A percentile compares a stretch with the other conserved stretches of the same genome.
Conservation (phyloP, 2,888 invertebrate species). For the Dione juno region DNA sequence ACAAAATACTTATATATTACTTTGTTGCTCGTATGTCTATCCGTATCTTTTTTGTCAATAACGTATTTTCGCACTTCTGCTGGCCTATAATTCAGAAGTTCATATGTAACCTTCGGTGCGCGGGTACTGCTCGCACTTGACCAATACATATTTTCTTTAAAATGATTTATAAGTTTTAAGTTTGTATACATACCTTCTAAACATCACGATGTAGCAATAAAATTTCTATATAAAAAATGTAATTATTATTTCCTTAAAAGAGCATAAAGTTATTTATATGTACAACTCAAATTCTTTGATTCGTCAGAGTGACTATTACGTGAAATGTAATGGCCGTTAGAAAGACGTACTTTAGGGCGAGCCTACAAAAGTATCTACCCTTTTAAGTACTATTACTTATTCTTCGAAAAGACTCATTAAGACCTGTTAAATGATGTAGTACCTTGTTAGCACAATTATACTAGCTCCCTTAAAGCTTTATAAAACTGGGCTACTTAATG, state of each 20-base stretch:
- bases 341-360: constrained; percentile 5
- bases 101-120: too few species aligned
- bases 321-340: background rate
- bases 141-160: too few species aligned
- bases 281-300: constrained; percentile 9
- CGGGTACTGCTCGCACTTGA: too few species aligned
- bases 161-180: too few species aligned
- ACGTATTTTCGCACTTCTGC: too few species aligned
- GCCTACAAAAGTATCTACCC: constrained; percentile 29
- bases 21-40: too few species aligned
- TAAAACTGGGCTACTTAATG: constrained; percentile 38
- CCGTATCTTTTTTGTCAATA: too few species aligned
- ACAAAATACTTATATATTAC: too few species aligned
- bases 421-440: constrained; percentile 66
- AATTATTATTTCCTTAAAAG: background rate
- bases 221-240: background rate
- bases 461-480: constrained; percentile 56
- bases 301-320: background rate
- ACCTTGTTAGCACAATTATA: constrained; percentile 63
- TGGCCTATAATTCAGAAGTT: too few species aligned
- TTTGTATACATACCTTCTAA: too few species aligned
- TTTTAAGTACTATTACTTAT: constrained; percentile 38
- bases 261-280: background rate
- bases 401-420: constrained; percentile 57
- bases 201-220: background rate